Percentiles rank a stretch among this genome's conserved stretches.
phyloP scores from a whole-genome alignment of 2,888 invertebrate species.

The Agrotis puta region DNA sequence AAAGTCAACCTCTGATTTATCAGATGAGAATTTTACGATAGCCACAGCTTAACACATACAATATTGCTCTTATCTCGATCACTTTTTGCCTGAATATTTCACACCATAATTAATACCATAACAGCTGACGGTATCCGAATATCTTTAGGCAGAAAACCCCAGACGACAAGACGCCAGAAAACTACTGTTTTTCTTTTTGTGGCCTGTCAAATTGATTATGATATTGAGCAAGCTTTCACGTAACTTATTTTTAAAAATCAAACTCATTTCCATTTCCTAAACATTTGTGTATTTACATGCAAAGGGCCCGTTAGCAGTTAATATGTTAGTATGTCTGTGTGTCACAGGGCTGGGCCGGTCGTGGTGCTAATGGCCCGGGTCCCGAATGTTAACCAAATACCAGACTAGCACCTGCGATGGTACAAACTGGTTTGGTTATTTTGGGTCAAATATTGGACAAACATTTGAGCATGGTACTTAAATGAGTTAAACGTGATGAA shows the following conservation, averaged over 20 bases:
- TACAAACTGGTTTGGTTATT: constrained; percentile 55
- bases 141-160: too few relatives aligned
- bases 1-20: not conserved
- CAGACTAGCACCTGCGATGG: constrained; percentile 25
- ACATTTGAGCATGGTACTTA: not conserved
- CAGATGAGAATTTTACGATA: not conserved
- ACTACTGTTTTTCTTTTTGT: not conserved
- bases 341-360: constrained; percentile 71
- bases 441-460: constrained; percentile 36
- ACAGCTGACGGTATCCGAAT: not conserved
- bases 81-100: not conserved
- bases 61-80: not conserved
- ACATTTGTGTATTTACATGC: constrained; percentile 18
- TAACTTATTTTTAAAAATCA: constrained; percentile 21
- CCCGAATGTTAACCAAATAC: constrained; percentile 60
- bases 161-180: too few relatives aligned
- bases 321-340: constrained; percentile 66
- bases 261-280: constrained; percentile 18
- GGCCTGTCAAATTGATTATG: not conserved
- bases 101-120: not conserved
- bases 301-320: constrained; percentile 63
- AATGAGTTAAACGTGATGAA: not conserved
- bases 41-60: not conserved
- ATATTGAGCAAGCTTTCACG: constrained; percentile 9
- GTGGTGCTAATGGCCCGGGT: constrained; percentile 65